Conservation (phyloP, 2,797 vertebrate genomes). For the Neosilurus mollespiculum region DNA sequence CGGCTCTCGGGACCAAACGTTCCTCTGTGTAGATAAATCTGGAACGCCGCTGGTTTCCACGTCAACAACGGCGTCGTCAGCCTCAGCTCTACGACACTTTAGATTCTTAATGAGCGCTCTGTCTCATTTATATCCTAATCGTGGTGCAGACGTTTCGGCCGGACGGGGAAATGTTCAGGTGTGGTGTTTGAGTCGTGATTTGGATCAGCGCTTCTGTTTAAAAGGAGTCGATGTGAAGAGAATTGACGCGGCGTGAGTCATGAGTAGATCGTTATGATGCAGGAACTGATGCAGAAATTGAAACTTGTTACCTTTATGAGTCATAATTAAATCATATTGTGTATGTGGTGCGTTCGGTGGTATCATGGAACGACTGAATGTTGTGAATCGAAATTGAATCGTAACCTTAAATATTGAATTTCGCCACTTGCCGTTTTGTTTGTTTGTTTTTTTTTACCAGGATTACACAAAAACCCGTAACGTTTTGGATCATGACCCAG, state of each 20-base stretch:
- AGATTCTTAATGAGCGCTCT: not conserved
- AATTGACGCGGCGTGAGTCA: not conserved
- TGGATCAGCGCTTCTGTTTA: not conserved
- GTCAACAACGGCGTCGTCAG: no score
- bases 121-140: not conserved
- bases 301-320: not conserved
- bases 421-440: no score
- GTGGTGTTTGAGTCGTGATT: not conserved
- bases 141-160: not conserved
- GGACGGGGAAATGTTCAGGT: not conserved
- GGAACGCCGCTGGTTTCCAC: not conserved
- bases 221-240: not conserved
- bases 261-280: not conserved
- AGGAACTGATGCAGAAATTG: not conserved
- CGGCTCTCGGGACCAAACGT: not conserved
- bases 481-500: no score
- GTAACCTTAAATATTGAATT: no score
- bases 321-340: not conserved
- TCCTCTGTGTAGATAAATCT: not conserved
- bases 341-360: no score
- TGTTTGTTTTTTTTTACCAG: no score
- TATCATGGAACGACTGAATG: no score
- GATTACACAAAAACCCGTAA: no score
- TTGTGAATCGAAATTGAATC: no score
- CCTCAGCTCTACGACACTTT: not conserved